Base-by-base conservation (phyloP, 2,797 vertebrate genomes). In the Miichthys miiuy region DNA sequence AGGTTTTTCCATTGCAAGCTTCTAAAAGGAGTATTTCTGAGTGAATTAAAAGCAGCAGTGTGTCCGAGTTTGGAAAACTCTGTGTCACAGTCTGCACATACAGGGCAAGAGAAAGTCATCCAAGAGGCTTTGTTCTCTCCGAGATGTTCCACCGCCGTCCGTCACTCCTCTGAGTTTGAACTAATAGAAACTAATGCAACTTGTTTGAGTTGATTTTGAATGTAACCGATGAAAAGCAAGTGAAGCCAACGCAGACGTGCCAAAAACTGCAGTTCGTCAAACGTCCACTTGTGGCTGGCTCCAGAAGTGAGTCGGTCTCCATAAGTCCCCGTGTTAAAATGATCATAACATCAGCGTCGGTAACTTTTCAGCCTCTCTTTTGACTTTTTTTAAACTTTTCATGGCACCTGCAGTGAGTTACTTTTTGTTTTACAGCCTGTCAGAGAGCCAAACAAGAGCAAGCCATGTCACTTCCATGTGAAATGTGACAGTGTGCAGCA, bases 41-140 rank as follows among this genome's bases (percentile, higher is more conserved):
- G 46, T 67, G 74, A 88, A 92, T 91, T 91, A 82, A 89, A 93
- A 93, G 82, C 88, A 93, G 91, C 80, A 64, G 47, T 65, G 56
- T 81, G 83, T 89, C 88, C 69, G 63, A 86, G 64, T 66, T 81
- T 85, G 77, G 85, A 88, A 85, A 86, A 85, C 61, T 79, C 62
- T 81, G 47, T 81, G 71, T 88, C 84, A 68, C 61, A 34, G 69
- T 69, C 68, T 74, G 74, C 51, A 23, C 8, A 60, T 9, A 67
- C 17, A 41, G 27, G 64, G 27, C 14, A 73, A 21, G 8, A 81
- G 18, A 50, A 48, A 56, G 34, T 50, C 44, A 13, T 63, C 54
- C 1, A 23, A 20, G 54, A 66, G 2, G n/a, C 44, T 75, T 79
- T 72, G 64, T 68, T 68, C 21, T 47, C 30, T n/a, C 5, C 0